phyloP scores from a whole-genome alignment of 2,113 vertebrate genomes.

The Megalops atlanticus region DNA sequence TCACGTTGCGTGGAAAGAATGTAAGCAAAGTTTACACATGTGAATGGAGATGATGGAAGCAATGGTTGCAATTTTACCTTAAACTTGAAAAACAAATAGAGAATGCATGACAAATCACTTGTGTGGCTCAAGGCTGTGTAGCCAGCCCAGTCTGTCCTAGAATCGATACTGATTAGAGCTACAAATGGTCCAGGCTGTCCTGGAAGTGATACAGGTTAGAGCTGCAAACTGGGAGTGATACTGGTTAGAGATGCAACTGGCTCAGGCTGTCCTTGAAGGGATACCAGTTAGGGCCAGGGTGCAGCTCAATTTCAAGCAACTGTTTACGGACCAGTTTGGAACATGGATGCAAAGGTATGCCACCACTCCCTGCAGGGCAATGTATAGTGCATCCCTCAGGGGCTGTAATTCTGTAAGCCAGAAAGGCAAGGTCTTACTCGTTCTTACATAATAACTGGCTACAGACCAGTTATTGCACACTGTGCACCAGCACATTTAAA shows the following conservation, averaged over 20 bases:
- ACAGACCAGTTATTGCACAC: neutral
- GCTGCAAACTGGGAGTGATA: too few species aligned
- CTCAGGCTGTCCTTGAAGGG: constrained; percentile 95
- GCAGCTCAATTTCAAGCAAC: neutral
- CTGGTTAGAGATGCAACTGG: too few species aligned
- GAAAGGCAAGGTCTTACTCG: neutral
- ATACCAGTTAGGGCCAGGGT: constrained; percentile 83
- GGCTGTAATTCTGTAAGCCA: neutral
- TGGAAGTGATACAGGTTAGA: constrained; percentile 95
- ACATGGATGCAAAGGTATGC: neutral
- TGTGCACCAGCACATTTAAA: neutral
- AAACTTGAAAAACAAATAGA: neutral
- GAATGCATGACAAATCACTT: neutral
- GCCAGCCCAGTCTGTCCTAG: constrained; percentile 90
- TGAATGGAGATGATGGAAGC: too few species aligned
- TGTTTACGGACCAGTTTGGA: neutral
- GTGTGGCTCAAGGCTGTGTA: constrained; percentile 98
- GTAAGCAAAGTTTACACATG: too few species aligned
- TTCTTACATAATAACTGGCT: neutral
- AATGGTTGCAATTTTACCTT: neutral
- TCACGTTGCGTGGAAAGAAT: too few species aligned
- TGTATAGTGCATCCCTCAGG: neutral
- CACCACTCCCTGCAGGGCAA: too few species aligned
- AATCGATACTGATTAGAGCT: constrained; percentile 92
- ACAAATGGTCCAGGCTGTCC: constrained; percentile 86